Evolutionary conservation across 2,888 invertebrate genomes (phyloP), one percentile per base, ranked within the genome.

Genomic region (Erpobdella octoculata): DNA sequence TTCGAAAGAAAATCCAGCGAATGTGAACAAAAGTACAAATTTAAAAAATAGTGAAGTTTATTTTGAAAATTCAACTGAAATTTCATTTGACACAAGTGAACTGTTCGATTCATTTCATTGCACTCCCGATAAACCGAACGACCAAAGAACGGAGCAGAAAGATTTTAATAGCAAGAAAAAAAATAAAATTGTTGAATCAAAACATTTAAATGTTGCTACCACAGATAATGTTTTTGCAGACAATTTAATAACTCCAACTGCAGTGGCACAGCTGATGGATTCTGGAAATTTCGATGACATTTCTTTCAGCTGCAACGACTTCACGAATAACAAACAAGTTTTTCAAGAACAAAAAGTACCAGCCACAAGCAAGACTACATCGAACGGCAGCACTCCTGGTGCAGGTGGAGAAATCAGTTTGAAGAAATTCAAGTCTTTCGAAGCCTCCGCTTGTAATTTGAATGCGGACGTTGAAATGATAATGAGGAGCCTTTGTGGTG

Each of bases 401-500:
- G 53, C 21, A 12, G 21, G 21, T 9, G 6, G 53, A 1, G 28
- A 21, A 5, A 21, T 28, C 21, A 53, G n/a, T 12, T 53, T 28
- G 18, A 62, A 62, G 18, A 62, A 62, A 21, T 62, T 33, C 59
- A 59, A 37, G 61, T 46, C 61, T n/a, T 21, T 59, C 15, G 48
- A 48, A 4, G 61, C 28, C 37, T 31, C n/a, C n/a, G 5, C 25
- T 33, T 21, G 41, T 37, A 28, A 59, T 15, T 71, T 72, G 8
- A 71, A 70, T 66, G 71, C 71, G 6, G 73, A 67, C n/a, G 72
- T 48, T 0, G 61, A 31, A 15, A 48, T 48, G 36, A 25, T 73
- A 18, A 25, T 73, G 61, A 53, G 38, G 15, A 69, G 25, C 12
- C 25, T 73, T 21, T 70, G 68, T 38, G 70, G 36, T 4, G 46